A percentile compares a stretch with the other conserved stretches of the same genome.
phyloP scores from a whole-genome alignment of 1,140 invertebrate genomes.

The Paraescarpia echinospica region DNA sequence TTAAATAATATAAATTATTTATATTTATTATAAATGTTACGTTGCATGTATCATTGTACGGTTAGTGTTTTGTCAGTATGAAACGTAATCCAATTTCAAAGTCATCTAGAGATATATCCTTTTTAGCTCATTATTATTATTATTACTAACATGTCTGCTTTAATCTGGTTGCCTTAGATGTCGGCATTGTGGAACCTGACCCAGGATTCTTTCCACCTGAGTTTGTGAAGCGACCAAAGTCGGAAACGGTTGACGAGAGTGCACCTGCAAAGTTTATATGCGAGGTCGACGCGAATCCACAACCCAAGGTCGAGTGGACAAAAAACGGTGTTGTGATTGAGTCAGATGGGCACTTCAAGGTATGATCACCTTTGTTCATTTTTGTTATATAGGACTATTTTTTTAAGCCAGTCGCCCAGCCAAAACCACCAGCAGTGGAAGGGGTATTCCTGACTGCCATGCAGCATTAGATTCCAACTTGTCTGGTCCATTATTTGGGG shows the following conservation, averaged over 20 bases:
- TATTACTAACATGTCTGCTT: neutral
- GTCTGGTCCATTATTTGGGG: too few relatives aligned
- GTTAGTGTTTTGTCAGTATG: too few relatives aligned
- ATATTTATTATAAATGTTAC: too few relatives aligned
- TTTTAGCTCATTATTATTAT: too few relatives aligned
- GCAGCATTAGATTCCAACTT: too few relatives aligned
- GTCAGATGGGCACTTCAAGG: slow-evolving; percentile 5
- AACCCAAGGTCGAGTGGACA: slow-evolving; percentile 9
- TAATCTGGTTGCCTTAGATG: neutral
- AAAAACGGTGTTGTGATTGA: neutral
- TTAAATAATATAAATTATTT: too few relatives aligned
- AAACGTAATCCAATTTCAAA: too few relatives aligned
- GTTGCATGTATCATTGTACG: too few relatives aligned
- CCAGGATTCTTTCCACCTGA: neutral
- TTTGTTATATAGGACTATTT: neutral
- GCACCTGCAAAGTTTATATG: neutral
- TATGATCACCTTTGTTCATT: neutral
- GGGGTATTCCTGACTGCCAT: too few relatives aligned
- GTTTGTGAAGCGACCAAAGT: slow-evolving; percentile 17
- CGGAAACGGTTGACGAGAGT: neutral
- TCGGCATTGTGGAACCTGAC: neutral
- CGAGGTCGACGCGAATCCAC: slow-evolving; percentile 6
- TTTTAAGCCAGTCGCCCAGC: too few relatives aligned
- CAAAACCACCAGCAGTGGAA: too few relatives aligned
- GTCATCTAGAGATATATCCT: too few relatives aligned